phyloP scores from a whole-genome alignment of 1,140 invertebrate species.

The Nomia melanderi region DNA sequence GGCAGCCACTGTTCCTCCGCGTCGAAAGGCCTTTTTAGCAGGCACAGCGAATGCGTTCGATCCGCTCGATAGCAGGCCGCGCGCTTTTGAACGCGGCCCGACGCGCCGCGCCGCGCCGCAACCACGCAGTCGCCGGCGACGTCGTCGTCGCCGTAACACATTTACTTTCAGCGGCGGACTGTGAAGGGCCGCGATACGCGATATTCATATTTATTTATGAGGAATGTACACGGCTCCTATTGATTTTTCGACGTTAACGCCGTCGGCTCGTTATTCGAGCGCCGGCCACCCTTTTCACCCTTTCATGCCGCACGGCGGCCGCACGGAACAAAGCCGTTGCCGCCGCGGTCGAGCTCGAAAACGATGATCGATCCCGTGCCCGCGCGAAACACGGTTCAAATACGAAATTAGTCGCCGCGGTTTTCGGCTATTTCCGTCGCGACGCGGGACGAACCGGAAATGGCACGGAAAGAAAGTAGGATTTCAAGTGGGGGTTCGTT shows the following conservation, averaged over 20 bases:
- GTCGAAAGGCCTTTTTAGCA: too few relatives aligned
- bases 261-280: slow-evolving; percentile 38
- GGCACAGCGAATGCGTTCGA: too few relatives aligned
- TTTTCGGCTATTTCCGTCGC: not conserved
- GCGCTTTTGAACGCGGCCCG: not conserved
- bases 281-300: slow-evolving; percentile 27
- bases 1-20: too few relatives aligned
- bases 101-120: not conserved
- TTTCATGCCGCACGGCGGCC: slow-evolving; percentile 15
- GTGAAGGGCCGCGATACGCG: slow-evolving; percentile 30
- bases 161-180: slow-evolving; percentile 28
- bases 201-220: slow-evolving; percentile 74
- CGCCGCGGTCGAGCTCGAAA: slow-evolving; percentile 27
- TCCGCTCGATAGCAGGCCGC: not conserved
- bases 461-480: not conserved
- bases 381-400: slow-evolving; percentile 23
- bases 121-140: not conserved
- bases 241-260: slow-evolving; percentile 68
- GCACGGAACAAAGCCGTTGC: slow-evolving; percentile 22
- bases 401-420: slow-evolving; percentile 15
- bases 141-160: slow-evolving; percentile 33
- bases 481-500: too few relatives aligned
- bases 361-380: slow-evolving; percentile 32
- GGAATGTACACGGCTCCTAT: slow-evolving; percentile 62
- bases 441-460: not conserved